Evolutionary conservation across 1,140 invertebrate genomes (phyloP).

Genomic region (Hirudo medicinalis): DNA sequence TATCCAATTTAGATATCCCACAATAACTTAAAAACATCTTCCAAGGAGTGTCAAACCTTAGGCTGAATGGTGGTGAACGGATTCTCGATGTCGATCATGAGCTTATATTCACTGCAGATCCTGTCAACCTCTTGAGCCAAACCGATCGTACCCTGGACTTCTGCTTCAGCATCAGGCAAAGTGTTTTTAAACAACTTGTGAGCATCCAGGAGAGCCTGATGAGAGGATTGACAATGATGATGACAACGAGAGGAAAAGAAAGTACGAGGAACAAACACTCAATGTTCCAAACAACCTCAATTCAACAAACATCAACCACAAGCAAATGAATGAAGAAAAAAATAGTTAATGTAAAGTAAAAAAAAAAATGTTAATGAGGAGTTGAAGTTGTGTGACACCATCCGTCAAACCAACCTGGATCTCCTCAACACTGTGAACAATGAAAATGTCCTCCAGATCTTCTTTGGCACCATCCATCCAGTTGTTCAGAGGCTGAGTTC

Average conservation of each 20-base stretch:
- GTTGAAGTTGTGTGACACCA: not conserved
- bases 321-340: too few species aligned
- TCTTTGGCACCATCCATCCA: conserved; percentile 94
- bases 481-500: conserved; percentile 75
- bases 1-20: too few species aligned
- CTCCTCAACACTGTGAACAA: conserved; percentile 47
- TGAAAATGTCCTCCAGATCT: conserved; percentile 93
- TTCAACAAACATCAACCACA: too few species aligned
- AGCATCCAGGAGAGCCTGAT: conserved; percentile 57
- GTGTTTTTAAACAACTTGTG: conserved; percentile 91
- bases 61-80: conserved; percentile 90
- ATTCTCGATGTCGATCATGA: conserved; percentile 85
- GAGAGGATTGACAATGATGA: conserved; percentile 17
- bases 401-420: conserved; percentile 25
- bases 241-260: too few species aligned
- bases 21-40: too few species aligned
- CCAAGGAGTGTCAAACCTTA: conserved; percentile 50
- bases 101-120: conserved; percentile 39
- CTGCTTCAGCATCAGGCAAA: conserved; percentile 91
- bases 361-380: not conserved
- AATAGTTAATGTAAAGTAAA: too few species aligned
- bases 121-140: conserved; percentile 62
- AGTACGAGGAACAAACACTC: too few species aligned
- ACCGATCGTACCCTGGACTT: conserved; percentile 84
- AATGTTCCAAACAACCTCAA: too few species aligned